phyloP scores from a whole-genome alignment of 2,888 invertebrate species.

The Ichneumon xanthorius region DNA sequence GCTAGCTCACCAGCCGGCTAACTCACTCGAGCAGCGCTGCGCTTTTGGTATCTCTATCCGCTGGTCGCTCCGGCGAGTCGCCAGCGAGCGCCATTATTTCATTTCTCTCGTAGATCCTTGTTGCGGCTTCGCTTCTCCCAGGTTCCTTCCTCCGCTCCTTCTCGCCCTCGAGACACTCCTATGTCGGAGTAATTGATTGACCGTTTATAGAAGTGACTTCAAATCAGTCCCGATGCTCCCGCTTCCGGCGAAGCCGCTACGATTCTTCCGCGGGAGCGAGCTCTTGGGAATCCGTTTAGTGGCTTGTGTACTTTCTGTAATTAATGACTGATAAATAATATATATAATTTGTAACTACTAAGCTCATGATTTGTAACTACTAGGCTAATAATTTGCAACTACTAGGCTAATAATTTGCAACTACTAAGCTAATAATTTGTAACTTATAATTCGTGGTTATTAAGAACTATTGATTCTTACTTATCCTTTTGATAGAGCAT shows the following conservation, averaged over 20 bases:
- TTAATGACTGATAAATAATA: too few species aligned
- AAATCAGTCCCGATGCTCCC: background rate
- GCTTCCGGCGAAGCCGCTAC: background rate
- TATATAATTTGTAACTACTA: background rate
- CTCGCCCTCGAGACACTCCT: background rate
- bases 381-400: too few species aligned
- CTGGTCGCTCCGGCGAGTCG: background rate
- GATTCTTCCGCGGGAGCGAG: background rate
- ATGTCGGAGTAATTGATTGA: background rate
- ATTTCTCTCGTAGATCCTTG: background rate
- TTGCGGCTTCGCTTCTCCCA: background rate
- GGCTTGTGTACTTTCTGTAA: too few species aligned
- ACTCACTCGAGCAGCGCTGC: conserved; percentile 31
- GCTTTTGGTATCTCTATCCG: conserved; percentile 42
- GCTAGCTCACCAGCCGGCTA: conserved; percentile 19
- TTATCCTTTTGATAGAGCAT: too few species aligned
- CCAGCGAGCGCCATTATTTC: background rate
- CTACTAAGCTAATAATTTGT: too few species aligned
- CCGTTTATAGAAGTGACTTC: background rate
- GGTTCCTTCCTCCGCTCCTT: background rate
- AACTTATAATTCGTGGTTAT: too few species aligned
- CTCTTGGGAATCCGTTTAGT: too few species aligned
- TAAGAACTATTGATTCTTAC: too few species aligned
- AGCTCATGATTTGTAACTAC: too few species aligned
- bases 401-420: too few species aligned